Percentiles rank a stretch among this genome's conserved stretches.
Conservation (phyloP, 2,113 vertebrate genomes). For the Prunella fulvescens region DNA sequence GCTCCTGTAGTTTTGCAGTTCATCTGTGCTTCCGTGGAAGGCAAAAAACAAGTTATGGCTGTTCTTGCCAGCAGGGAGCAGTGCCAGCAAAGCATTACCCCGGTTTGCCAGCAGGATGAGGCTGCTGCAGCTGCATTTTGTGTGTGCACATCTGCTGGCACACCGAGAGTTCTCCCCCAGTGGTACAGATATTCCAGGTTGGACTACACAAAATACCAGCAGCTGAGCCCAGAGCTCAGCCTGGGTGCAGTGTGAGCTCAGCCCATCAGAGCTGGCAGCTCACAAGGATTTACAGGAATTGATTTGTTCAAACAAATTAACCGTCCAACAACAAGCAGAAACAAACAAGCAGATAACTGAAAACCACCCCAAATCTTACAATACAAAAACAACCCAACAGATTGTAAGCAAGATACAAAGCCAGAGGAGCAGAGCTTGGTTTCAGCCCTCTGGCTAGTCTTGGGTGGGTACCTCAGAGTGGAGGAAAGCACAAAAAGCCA, state of each 20-base stretch:
- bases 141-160: neutral
- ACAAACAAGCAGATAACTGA: neutral
- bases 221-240: neutral
- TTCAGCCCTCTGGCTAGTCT: neutral
- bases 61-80: slow-evolving; percentile 63
- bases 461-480: neutral
- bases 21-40: accelerated
- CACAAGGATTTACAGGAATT: neutral
- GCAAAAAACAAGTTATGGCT: no score
- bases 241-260: neutral
- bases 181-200: accelerated
- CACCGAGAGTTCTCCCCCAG: neutral
- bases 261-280: neutral
- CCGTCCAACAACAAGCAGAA: neutral
- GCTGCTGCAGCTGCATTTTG: neutral
- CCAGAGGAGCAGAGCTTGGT: neutral
- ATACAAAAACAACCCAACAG: neutral
- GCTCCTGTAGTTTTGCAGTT: neutral
- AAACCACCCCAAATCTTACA: neutral
- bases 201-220: neutral
- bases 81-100: neutral
- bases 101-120: neutral
- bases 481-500: neutral
- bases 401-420: neutral
- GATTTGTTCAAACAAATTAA: neutral